Evolutionary conservation across 2,888 invertebrate species (phyloP).

Genomic region (Drosophila lutescens): DNA sequence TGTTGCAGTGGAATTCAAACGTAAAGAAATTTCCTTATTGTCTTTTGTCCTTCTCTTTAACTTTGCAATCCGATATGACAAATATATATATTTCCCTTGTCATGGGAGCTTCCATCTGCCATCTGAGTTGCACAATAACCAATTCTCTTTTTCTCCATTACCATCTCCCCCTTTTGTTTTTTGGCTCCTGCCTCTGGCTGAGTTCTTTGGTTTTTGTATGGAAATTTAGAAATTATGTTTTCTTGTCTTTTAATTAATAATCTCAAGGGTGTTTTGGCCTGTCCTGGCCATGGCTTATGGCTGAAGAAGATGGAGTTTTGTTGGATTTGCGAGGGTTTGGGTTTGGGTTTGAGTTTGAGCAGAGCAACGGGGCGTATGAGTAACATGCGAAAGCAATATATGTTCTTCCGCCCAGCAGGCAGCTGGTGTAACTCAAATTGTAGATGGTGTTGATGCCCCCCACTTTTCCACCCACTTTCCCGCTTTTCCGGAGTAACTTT

Average conservation of each 20-base stretch:
- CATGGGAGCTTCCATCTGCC: slow-evolving; percentile 4
- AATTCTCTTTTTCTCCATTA: slow-evolving; percentile 15
- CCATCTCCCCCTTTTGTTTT: slow-evolving; percentile 5
- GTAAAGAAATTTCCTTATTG: not conserved
- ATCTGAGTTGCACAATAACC: slow-evolving; percentile 11
- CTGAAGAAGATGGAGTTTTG: slow-evolving; percentile 17
- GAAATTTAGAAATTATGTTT: slow-evolving; percentile 78
- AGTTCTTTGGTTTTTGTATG: slow-evolving; percentile 49
- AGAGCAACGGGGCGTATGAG: slow-evolving; percentile 39
- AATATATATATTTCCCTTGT: slow-evolving; percentile 1
- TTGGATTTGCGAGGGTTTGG: slow-evolving; percentile 7
- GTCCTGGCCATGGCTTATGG: slow-evolving; percentile 7
- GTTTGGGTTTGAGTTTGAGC: not conserved
- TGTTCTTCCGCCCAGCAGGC: slow-evolving; percentile 24
- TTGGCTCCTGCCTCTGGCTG: slow-evolving; percentile 33
- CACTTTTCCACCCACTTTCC: slow-evolving; percentile 17
- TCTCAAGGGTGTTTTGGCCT: slow-evolving; percentile 61
- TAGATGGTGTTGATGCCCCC: slow-evolving; percentile 6
- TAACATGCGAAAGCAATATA: slow-evolving; percentile 49
- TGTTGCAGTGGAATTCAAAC: not conserved
- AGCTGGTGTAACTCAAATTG: slow-evolving; percentile 16
- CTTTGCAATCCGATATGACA: slow-evolving; percentile 5
- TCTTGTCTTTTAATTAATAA: slow-evolving; percentile 80
- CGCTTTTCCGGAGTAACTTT: slow-evolving; percentile 27
- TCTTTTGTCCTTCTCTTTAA: not conserved